Evolutionary conservation across 1,140 invertebrate species (phyloP), one percentile per base, ranked within the genome.

Genomic region (Philopotamus ludificatus): DNA sequence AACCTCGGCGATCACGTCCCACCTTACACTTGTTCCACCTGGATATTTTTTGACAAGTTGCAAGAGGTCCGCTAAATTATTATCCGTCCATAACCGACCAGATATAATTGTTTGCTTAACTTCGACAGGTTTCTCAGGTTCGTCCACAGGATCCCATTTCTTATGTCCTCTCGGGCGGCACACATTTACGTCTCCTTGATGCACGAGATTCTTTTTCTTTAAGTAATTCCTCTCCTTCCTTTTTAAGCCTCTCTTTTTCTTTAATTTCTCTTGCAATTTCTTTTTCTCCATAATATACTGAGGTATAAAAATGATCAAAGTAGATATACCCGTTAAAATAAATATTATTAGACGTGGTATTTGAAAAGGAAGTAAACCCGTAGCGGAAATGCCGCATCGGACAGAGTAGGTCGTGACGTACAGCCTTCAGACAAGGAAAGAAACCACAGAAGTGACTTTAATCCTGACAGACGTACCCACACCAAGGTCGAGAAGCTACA

Each of bases 21-120:
- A 97, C 53, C 93, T 82, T 63, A 89, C 86, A 3, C 85, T 73
- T 0, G 88, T 88, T 9, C 94, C 95, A 1, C 87, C 86, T 0
- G 95, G 94, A 78, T 87, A 93, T 78, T 94, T 96, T 70, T 93
- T 93, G 3, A 96, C 89, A 2, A 95, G 81, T 71, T 88, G 86
- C 8, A 91, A 87, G 10, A 98, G 80, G 74, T 95, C 89, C 20
- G 85, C 79, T 53, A 96, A 79, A 79, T 98, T 94, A 73, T 95
- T 92, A 75, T 97, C 94, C 0, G 91, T 93, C 95, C 95, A 98
- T 16, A 94, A 79, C 2, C 91, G 90, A 21, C 90, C 90, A 26
- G 79, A 75, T 26, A 81, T 72, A 12, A 74, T 12, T 45, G 64
- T 60, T 0, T 49, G 23, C 51, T 70, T 70, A 2, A 28, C 16